Evolutionary conservation across 2,113 vertebrate species (phyloP), one percentile per base, ranked within the genome.

Genomic region (Tragelaphus strepsiceros): DNA sequence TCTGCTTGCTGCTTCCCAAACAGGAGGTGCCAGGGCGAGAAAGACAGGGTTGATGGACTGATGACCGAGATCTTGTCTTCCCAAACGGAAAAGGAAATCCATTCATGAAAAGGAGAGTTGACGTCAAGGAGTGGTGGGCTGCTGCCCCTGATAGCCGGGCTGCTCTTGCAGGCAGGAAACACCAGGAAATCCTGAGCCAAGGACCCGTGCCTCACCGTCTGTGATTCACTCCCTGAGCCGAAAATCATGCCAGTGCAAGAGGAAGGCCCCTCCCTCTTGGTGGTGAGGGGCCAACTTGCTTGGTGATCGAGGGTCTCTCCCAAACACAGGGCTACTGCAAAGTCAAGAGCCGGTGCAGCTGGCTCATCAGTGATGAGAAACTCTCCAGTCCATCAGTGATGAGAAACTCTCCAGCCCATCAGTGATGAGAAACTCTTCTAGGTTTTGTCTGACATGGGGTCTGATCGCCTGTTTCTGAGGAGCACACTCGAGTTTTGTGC

Each of bases 121-220:
- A 98, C 98, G 97, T 98, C 98, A 98, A 64, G 59, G 83, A 87
- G 46, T 8, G 24, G 56, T 39, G 64, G 96, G 92, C 87, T 67
- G 9, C 90, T 51, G 89, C 56, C 88, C 86, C 87, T 24, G 21
- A 84, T 80, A 83, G 62, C 26, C 1, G 39, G 39, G 39, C 71
- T 77, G 49, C 49, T 54, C 30, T 86, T 91, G 51, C 51, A 58
- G 91, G 91, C 97, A 97, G 98, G 97, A 98, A 98, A 87, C 9
- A 46, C 59, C 97, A 96, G 98, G 97, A 98, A 97, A 97, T 98
- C 96, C 97, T 97, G 97, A 95, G 32, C 97, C 67, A n/a, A 56
- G 51, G 32, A 39, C 85, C 74, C 10, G 8, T 56, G 92, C 58
- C 95, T 82, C 14, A 5, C 64, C 81, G 74, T 96, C 97, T 95